Evolutionary conservation across 2,113 vertebrate genomes (phyloP), one percentile per base, ranked within the genome.

Genomic region (Neotoma lepida): DNA sequence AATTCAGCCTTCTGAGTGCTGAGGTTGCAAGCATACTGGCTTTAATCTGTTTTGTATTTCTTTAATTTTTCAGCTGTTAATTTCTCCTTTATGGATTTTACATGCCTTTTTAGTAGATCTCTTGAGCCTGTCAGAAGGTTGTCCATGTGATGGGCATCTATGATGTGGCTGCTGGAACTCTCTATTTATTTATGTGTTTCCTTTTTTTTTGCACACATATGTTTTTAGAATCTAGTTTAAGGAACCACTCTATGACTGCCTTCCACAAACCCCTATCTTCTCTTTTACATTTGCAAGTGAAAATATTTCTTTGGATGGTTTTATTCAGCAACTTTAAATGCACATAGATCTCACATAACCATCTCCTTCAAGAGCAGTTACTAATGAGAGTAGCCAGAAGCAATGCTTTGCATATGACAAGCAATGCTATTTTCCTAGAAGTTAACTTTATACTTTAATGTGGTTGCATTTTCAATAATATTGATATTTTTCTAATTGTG

Each of bases 401-500:
- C 90, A 73, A 10, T 63, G 26, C 15, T 91, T 71, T 89, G 24
- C 41, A 92, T 30, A 12, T 92, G 78, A 84, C 13, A 86, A 12
- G 28, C 33, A 82, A 87, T 86, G 35, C 15, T 24, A 41, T 89
- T 93, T 91, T n/a, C 22, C n/a, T 93, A 33, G 76, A 26, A 49
- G 74, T 93, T 39, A 91, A 89, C 89, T 46, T 80, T 91, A 46
- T 33, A 64, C 2, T 66, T 92, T 24, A 91, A 6, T 41, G 30
- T 68, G 39, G 56, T 88, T 70, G 44, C 63, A 3, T 49, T 95
- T 94, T 90, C 64, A 89, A 90, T 90, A 93, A 73, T 68, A 93
- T 92, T 44, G 51, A 92, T 81, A 1, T 56, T 88, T 94, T 92
- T 95, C 56, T 90, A 96, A 93, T 94, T 88, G 71, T 4, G 33